Evolutionary conservation across 2,888 invertebrate species (phyloP), one percentile per base, ranked within the genome.

Genomic region (Drosophila maculinotata): DNA sequence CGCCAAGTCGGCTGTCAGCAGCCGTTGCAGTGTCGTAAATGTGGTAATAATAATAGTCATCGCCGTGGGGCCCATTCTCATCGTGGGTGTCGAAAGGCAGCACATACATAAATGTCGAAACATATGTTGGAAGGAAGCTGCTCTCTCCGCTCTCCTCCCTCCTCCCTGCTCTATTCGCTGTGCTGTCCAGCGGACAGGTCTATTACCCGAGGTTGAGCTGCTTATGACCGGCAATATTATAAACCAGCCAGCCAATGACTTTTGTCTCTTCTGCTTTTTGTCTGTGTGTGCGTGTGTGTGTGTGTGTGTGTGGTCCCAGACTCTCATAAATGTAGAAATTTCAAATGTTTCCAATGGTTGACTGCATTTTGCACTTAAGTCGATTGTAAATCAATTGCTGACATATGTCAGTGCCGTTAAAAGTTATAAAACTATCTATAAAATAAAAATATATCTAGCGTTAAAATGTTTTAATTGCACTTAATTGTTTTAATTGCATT

Each of bases 31-130:
- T 51, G 63, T 70, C 70, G 78, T 83, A 79, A 79, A 79, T 83
- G 82, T 72, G 79, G 82, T 57, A 77, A 79, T 70, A 81, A 76
- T 60, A 70, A 63, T 71, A 64, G 69, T 81, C 85, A 67, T 81
- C 85, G 85, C 79, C 65, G 56, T 72, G 80, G 83, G 83, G 64
- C 72, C 64, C 72, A 51, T 49, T 17, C 38, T 8, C 33, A 48
- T 47, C 58, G 60, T 53, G 75, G 68, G 78, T 84, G 85, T 75
- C 57, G 80, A 83, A 75, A 77, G 74, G 42, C 79, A 74, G 42
- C 83, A 83, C n/a, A 75, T 59, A 80, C 86, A 83, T 81, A 73
- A 81, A 81, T 80, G 86, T 86, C 84, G 70, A 64, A 77, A 67
- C 86, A 86, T 81, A 86, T 86, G 81, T 58, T 54, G 47, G 51